These are phyloP conservation scores for Osmerus mordax DNA, from an alignment of 2,113 vertebrate genomes.

Conservation along the genomic window DNA sequence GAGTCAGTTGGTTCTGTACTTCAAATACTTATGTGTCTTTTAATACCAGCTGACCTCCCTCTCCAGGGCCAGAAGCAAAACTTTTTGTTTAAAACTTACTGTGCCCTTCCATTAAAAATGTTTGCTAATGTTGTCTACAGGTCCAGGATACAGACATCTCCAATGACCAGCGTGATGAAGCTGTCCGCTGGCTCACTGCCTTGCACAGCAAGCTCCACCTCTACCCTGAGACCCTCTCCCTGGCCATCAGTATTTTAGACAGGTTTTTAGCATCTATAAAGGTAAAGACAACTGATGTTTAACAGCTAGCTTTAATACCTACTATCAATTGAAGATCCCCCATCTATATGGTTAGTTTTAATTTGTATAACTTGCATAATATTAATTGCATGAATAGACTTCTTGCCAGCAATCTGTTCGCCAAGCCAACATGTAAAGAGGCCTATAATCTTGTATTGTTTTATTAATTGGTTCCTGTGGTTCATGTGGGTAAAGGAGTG, in stretches of 20 bases:
- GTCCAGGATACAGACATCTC: conserved; percentile 89
- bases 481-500: no score
- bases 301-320: background rate
- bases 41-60: no score
- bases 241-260: conserved; percentile 92
- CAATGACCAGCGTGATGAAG: conserved; percentile 93
- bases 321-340: no score
- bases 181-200: conserved; percentile 89
- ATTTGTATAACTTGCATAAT: no score
- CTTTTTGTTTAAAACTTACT: background rate
- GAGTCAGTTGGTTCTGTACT: no score
- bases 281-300: conserved; percentile 66
- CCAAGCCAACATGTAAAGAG: no score
- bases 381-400: no score
- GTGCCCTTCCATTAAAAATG: background rate
- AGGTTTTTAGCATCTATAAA: conserved; percentile 93
- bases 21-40: no score
- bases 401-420: no score
- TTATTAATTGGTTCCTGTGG: no score
- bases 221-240: conserved; percentile 93
- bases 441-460: no score
- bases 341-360: no score
- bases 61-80: background rate
- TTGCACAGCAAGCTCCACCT: conserved; percentile 87
- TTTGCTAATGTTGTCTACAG: conserved; percentile 24